Percentiles rank a stretch among this genome's conserved stretches.
These are phyloP conservation scores for Dascyllus trimaculatus DNA, from an alignment of 2,113 vertebrate species.

Conservation along the genomic window DNA sequence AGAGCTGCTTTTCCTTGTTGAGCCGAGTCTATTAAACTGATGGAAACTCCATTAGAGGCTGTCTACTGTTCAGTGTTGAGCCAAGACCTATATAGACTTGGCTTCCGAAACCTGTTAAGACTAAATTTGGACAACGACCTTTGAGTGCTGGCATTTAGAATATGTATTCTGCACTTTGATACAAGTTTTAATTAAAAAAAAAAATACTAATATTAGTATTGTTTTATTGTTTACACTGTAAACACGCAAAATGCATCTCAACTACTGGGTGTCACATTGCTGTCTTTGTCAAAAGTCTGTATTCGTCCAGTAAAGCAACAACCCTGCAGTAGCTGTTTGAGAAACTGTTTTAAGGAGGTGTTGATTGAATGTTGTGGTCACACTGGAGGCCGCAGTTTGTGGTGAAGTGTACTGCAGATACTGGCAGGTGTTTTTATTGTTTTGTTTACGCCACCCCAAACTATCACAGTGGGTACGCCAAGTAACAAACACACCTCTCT, in stretches of 20 bases:
- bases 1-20: background rate
- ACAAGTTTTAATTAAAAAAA: background rate
- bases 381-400: background rate
- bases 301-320: background rate
- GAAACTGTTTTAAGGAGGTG: background rate
- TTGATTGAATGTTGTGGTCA: background rate
- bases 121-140: slow-evolving; percentile 34
- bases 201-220: background rate
- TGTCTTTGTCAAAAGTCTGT: background rate
- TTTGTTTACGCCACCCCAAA: background rate
- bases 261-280: background rate
- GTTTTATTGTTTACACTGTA: background rate
- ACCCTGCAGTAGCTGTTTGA: background rate
- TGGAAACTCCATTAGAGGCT: slow-evolving; percentile 15
- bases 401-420: background rate
- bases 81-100: slow-evolving; percentile 10
- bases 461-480: too few relatives aligned
- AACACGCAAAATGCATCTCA: too few relatives aligned
- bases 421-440: slow-evolving; percentile 1
- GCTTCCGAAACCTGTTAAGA: background rate
- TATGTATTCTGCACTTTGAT: slow-evolving; percentile 2
- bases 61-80: background rate
- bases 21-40: slow-evolving; percentile 4
- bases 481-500: background rate
- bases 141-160: slow-evolving; percentile 8